Evolutionary conservation across 2,113 vertebrate genomes (phyloP), one percentile per base, ranked within the genome.

Genomic region (Brienomyrus brachyistius): DNA sequence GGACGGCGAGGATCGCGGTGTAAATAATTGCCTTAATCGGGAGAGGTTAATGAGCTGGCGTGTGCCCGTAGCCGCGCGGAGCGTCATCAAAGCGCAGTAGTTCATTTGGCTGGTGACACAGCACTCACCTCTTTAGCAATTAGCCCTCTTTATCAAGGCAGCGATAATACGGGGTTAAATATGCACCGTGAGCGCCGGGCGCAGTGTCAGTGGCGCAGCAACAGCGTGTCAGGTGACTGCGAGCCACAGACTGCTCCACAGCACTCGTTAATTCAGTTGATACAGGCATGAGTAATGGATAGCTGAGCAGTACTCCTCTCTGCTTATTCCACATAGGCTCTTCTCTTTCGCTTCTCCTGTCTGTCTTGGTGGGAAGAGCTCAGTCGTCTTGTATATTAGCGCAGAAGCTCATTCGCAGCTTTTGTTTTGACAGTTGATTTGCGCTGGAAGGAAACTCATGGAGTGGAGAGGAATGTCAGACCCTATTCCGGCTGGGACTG

Each of bases 11-110:
- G 95, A 95, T 96, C 93, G 95, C 94, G 95, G 95, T 91, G 91
- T 92, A 94, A 95, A 95, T 96, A 96, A 96, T 96, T 96, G 94
- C 94, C 91, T 93, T 94, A 95, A 97, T 96, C 95, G 94, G 91
- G 92, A 92, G 93, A 95, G 96, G 96, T 96, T 97, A 96, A 96
- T 93, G 94, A 96, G 92, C 92, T 91, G 89, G 91, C 70, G 84
- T 91, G 93, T 66, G 93, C 93, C 92, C 92, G 88, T 92, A 91
- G 91, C 90, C 5, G 93, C 87, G 66, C 86, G 0, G 89, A 91
- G 94, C 92, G 93, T 94, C 93, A 94, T 92, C 92, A 90, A 94
- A 95, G 94, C 93, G 92, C 74, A 0, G 85, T 91, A 52, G 92
- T 74, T 90, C 92, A 94, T 56, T 86, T 92, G 93, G 93, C 52